A percentile compares a stretch with the other conserved stretches of the same genome.
Conservation (phyloP, 2,113 vertebrate genomes). For the Dasypus novemcinctus region DNA sequence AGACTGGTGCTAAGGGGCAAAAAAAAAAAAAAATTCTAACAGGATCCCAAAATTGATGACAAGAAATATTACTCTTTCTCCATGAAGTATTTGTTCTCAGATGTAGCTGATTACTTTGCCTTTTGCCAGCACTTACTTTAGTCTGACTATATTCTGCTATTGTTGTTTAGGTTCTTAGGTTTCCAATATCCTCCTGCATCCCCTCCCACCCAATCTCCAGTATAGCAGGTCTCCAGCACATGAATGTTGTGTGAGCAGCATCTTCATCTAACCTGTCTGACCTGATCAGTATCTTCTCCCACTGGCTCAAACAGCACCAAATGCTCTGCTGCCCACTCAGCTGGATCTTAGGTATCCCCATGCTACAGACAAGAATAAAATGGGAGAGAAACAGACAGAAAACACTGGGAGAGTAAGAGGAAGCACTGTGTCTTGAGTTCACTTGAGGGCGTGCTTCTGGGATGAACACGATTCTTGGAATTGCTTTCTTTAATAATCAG, state of each 20-base stretch:
- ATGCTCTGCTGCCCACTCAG: background rate
- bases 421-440: rapidly evolving
- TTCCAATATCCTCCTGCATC: background rate
- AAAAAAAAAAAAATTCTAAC: background rate
- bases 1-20: background rate
- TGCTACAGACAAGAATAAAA: background rate
- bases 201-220: rapidly evolving
- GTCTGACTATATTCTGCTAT: background rate
- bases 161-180: background rate
- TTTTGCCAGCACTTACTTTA: background rate
- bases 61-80: background rate
- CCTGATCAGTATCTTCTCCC: background rate
- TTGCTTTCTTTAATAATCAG: background rate
- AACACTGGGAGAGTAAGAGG: background rate
- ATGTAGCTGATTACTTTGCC: too few relatives aligned
- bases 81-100: background rate
- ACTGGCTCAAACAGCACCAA: background rate
- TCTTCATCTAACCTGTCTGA: background rate
- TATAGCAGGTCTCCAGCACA: rapidly evolving
- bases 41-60: background rate
- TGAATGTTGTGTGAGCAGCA: rapidly evolving
- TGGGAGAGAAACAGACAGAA: rapidly evolving
- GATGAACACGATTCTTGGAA: too few relatives aligned
- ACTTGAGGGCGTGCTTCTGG: rapidly evolving
- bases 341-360: background rate